A percentile compares a stretch with the other conserved stretches of the same genome.
These are phyloP conservation scores for Crotophaga sulcirostris DNA, from an alignment of 2,113 vertebrate genomes.

Conservation along the genomic window DNA sequence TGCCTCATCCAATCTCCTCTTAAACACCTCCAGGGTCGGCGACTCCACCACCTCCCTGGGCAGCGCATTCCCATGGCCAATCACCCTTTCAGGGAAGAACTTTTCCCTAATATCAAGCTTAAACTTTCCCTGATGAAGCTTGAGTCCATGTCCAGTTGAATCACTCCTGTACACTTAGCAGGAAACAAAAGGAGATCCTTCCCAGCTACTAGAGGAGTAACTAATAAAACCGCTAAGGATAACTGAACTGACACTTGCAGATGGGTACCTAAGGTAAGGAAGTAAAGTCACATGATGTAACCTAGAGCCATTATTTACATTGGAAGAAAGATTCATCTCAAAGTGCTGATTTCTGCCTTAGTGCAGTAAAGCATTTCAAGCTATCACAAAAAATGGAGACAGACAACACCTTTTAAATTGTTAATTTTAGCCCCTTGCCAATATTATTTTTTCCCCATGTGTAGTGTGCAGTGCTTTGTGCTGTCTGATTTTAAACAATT, in stretches of 20 bases:
- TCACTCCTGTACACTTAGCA: background rate
- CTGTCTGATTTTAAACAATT: conserved; percentile 7
- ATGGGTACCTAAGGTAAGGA: background rate
- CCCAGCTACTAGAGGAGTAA: background rate
- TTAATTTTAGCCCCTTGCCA: background rate
- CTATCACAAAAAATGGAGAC: background rate
- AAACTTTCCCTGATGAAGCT: too few species aligned
- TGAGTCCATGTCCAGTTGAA: too few species aligned
- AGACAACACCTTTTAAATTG: background rate
- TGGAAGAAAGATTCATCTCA: background rate
- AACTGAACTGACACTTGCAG: background rate
- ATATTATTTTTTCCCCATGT: background rate
- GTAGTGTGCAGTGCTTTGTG: background rate
- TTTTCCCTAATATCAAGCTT: too few species aligned
- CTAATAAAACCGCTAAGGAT: background rate
- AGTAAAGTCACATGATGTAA: background rate
- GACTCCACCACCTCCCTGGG: too few species aligned
- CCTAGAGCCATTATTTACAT: background rate
- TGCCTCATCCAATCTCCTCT: too few species aligned
- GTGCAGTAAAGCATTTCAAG: background rate
- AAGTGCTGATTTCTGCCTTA: background rate
- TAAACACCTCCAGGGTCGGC: too few species aligned
- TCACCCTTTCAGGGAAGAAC: too few species aligned
- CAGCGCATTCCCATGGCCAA: too few species aligned
- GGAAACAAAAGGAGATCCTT: background rate